Evolutionary conservation across 2,113 vertebrate genomes (phyloP), one percentile per base, ranked within the genome.

Genomic region (Misgurnus anguillicaudatus): DNA sequence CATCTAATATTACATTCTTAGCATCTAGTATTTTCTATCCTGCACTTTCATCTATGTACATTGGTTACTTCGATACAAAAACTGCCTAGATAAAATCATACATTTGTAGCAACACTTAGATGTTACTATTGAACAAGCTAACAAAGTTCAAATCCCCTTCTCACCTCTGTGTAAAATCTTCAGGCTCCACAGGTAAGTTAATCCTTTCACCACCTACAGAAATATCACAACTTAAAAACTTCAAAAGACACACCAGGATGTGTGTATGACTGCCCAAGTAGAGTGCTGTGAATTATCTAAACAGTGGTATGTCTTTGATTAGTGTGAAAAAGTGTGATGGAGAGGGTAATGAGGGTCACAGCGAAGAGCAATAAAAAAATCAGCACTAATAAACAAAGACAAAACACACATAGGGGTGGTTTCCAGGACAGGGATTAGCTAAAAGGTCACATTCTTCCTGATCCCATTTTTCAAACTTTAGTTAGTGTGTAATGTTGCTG

Each of bases 141-240:
- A 7, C 5, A 5, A 61, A 61, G 13, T 45, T 31, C n/a, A 39
- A 39, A 4, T 9, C 21, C 57, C 6, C 82, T 76, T 86, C 85
- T 86, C 92, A 99, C 97, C 97, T 93, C 97, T 93, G 86, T 99
- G 97, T 82, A 99, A 94, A 91, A 99, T 99, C 94, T 99, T 99
- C 79, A 99, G 90, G 76, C 96, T 98, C 97, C 97, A 99, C 84
- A 99, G 91, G 91, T 99, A 99, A 0, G 96, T 98, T 84, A 99
- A 94, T 78, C 97, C 97, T 92, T 99, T 98, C 78, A 99, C 96
- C 75, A 99, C 97, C 97, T 99, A 84, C 5, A 89, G 39, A 64
- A 16, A 36, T 16, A 45, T 19, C 17, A 78, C 16, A 63, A 4
- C 14, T 13, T 47, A 92, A 90, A 89, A 86, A 89, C 9, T 19